phyloP scores from a whole-genome alignment of 2,113 vertebrate species.

The Pseudorasbora parva region DNA sequence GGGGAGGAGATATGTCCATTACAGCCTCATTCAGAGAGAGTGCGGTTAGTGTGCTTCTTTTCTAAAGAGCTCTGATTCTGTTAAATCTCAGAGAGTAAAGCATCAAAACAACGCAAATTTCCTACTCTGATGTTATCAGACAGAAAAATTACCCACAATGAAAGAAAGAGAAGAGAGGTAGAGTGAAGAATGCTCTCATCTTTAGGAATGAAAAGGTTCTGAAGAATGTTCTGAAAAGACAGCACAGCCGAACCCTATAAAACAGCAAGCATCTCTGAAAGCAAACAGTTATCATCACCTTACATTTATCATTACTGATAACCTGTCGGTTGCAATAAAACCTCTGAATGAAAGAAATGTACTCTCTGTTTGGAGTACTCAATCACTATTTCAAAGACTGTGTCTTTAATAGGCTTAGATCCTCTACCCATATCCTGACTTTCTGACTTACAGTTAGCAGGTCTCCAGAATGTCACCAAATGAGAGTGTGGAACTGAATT shows the following conservation, averaged over 20 bases:
- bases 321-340: neutral
- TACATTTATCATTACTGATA: neutral
- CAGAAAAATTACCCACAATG: neutral
- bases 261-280: neutral
- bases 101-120: neutral
- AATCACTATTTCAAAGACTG: too few species aligned
- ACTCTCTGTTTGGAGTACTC: neutral
- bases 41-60: constrained; percentile 5
- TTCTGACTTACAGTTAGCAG: neutral
- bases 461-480: too few species aligned
- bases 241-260: neutral
- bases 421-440: neutral
- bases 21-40: neutral
- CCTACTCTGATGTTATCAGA: neutral
- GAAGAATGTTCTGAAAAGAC: neutral
- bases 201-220: neutral
- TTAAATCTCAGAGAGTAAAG: neutral
- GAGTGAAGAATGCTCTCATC: neutral
- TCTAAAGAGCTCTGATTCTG: constrained; percentile 17
- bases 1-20: neutral
- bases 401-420: too few species aligned
- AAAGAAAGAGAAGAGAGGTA: neutral
- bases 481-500: too few species aligned
- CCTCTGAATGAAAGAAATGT: neutral
- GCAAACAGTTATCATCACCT: neutral